A percentile compares a stretch with the other conserved stretches of the same genome.
Conservation (phyloP, 1,140 invertebrate genomes). For the Halesus radiatus region DNA sequence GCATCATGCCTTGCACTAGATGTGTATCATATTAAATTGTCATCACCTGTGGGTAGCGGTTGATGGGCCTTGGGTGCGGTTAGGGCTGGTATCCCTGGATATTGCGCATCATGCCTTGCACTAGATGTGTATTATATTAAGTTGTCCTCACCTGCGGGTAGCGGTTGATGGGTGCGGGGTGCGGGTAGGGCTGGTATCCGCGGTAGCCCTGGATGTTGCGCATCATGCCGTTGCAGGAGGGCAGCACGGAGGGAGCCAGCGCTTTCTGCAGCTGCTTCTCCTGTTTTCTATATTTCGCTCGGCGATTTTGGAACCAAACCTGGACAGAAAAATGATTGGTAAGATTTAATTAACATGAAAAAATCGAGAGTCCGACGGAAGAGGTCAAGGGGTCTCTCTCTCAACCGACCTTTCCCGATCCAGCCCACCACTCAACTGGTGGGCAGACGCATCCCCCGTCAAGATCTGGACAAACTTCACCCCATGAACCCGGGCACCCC, state of each 20-base stretch:
- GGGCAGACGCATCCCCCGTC: too few relatives aligned
- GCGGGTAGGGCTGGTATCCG: slow-evolving; percentile 94
- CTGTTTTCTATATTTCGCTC: slow-evolving; percentile 98
- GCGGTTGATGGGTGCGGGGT: slow-evolving; percentile 92
- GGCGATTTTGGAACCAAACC: slow-evolving; percentile 98
- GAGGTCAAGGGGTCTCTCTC: too few relatives aligned
- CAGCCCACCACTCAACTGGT: too few relatives aligned
- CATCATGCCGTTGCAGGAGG: slow-evolving; percentile 96
- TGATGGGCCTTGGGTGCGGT: slow-evolving; percentile 88
- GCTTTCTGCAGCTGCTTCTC: slow-evolving; percentile 98
- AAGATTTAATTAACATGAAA: too few relatives aligned
- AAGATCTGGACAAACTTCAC: too few relatives aligned
- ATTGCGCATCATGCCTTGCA: slow-evolving; percentile 91
- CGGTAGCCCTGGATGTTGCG: slow-evolving; percentile 95
- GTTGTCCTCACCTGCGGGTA: slow-evolving; percentile 81
- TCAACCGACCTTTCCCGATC: too few relatives aligned
- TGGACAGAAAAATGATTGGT: slow-evolving; percentile 66
- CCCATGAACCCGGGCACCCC: too few relatives aligned
- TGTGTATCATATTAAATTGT: too few relatives aligned
- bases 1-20: too few relatives aligned
- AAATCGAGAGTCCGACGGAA: too few relatives aligned
- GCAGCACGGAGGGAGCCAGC: slow-evolving; percentile 88
- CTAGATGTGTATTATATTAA: too few relatives aligned
- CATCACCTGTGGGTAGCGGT: slow-evolving; percentile 92
- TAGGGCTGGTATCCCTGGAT: slow-evolving; percentile 97